Conservation (phyloP, 2,797 vertebrate species). For the Ataeniobius toweri region DNA sequence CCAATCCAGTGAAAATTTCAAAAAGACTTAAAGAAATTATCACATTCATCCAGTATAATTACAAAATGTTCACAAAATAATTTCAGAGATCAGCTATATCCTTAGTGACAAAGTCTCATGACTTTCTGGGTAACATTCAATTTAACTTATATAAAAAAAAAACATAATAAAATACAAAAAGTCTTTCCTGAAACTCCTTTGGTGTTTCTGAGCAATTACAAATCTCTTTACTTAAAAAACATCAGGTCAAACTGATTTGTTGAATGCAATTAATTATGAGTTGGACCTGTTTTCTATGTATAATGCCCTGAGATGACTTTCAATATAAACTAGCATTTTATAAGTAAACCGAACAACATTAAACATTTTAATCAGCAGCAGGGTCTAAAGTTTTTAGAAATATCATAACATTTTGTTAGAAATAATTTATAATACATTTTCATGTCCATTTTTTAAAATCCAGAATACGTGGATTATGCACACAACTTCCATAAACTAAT, state of each 20-base stretch:
- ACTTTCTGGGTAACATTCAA: conserved; percentile 26
- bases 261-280: not conserved
- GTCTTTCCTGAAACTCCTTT: not conserved
- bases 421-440: not conserved
- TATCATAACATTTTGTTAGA: not conserved
- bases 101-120: conserved; percentile 31
- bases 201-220: not conserved
- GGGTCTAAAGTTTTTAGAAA: not conserved
- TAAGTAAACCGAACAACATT: not conserved
- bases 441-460: not conserved
- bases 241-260: not conserved
- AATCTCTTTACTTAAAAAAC: not conserved
- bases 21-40: not conserved
- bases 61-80: conserved; percentile 47
- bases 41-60: conserved; percentile 7
- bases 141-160: conserved; percentile 31
- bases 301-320: not conserved
- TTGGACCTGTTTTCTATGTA: not conserved
- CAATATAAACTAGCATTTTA: not conserved
- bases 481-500: not conserved
- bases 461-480: not conserved
- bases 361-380: not conserved
- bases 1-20: not conserved
- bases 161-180: conserved; percentile 33
- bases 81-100: not conserved